Conservation (phyloP, 2,797 vertebrate genomes). For the Sebastes taczanowskii region DNA sequence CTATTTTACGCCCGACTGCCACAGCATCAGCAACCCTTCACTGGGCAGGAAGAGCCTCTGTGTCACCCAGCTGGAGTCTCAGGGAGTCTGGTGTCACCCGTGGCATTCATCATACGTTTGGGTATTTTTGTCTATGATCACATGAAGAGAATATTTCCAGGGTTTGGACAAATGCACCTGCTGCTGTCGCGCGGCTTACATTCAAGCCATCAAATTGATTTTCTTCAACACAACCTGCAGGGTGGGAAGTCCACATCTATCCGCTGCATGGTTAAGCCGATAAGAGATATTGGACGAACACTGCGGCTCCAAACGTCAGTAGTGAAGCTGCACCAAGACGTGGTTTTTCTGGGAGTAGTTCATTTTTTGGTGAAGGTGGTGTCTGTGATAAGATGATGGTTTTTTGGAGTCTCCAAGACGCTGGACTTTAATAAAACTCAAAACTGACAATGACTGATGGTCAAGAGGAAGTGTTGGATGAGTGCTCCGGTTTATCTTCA, state of each 20-base stretch:
- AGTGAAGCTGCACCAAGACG: background rate
- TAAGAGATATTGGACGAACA: background rate
- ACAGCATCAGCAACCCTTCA: slow-evolving; percentile 27
- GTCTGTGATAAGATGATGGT: slow-evolving; percentile 10
- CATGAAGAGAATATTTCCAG: background rate
- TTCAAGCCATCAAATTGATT: background rate
- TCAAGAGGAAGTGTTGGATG: background rate
- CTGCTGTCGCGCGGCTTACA: background rate
- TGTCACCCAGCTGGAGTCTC: slow-evolving; percentile 3
- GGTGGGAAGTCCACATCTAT: background rate
- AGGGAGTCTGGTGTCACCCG: background rate
- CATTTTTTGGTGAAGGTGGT: background rate
- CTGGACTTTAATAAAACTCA: background rate
- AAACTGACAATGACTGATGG: slow-evolving; percentile 10
- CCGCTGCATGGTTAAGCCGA: background rate
- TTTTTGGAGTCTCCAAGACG: background rate
- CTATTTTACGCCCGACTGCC: slow-evolving; percentile 26
- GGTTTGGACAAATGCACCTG: background rate
- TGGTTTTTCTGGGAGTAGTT: background rate
- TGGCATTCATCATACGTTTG: background rate
- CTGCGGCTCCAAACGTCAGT: background rate
- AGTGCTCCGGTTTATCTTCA: slow-evolving; percentile 19
- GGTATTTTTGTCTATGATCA: background rate
- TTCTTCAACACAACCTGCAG: background rate
- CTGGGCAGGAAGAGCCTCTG: slow-evolving; percentile 19